A percentile compares a stretch with the other conserved stretches of the same genome.
phyloP scores from a whole-genome alignment of 2,113 vertebrate species.

The Colistium nudipinnis region DNA sequence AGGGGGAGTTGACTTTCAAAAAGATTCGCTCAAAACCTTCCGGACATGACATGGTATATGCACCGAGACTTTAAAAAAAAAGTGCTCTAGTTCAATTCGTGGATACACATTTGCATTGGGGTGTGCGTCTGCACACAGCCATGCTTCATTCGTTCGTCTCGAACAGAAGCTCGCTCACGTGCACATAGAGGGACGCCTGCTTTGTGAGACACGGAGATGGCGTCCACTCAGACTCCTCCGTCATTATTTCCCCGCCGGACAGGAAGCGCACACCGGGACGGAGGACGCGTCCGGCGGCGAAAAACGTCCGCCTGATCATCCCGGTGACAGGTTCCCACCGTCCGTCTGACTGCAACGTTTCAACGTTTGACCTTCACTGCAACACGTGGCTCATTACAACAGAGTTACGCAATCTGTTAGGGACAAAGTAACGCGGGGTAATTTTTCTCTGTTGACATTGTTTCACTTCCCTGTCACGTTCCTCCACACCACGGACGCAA shows the following conservation, averaged over 20 bases:
- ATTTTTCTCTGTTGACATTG: neutral
- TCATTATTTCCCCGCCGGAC: constrained; percentile 1
- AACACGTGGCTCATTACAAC: neutral
- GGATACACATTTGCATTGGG: neutral
- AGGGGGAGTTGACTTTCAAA: neutral
- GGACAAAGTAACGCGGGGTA: neutral
- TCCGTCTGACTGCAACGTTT: neutral
- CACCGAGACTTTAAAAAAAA: neutral
- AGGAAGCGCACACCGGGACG: constrained; percentile 10
- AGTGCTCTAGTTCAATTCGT: too few relatives aligned
- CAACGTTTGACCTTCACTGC: neutral
- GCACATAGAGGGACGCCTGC: constrained; percentile 81
- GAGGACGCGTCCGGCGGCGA: constrained; percentile 4
- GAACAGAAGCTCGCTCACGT: constrained; percentile 71
- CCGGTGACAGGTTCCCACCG: neutral
- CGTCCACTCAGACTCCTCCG: neutral
- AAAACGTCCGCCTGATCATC: constrained; percentile 23
- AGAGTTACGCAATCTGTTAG: neutral
- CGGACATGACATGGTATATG: neutral
- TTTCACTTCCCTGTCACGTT: constrained; percentile 2
- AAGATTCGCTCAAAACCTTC: neutral
- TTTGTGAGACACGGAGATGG: constrained; percentile 8
- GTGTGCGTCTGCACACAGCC: neutral
- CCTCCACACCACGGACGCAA: neutral
- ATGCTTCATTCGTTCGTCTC: neutral